Conservation (phyloP, 2,113 vertebrate genomes). For the Mustela lutreola region DNA sequence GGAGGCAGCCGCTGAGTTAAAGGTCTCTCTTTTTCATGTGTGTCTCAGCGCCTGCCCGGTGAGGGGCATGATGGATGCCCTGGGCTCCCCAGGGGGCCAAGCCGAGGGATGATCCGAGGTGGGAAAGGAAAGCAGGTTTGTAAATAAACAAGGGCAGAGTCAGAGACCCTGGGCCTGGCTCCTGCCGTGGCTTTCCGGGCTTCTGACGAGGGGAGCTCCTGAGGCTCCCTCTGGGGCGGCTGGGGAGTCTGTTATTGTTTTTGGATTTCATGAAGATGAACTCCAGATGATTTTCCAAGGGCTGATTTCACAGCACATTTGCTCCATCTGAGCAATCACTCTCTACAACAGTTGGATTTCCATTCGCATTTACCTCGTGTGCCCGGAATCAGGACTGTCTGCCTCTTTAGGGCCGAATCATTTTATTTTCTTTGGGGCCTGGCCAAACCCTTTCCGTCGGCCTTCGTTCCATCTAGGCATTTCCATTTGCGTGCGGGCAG, state of each 20-base stretch:
- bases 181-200: constrained; percentile 69
- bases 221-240: constrained; percentile 56
- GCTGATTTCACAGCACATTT: constrained; percentile 72
- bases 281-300: constrained; percentile 79
- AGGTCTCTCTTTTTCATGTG: neutral
- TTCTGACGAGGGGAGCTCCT: constrained; percentile 42
- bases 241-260: constrained; percentile 65
- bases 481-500: constrained; percentile 44
- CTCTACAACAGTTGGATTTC: constrained; percentile 72
- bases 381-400: constrained; percentile 67
- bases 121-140: constrained; percentile 63
- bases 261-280: constrained; percentile 79
- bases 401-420: constrained; percentile 68
- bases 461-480: constrained; percentile 60
- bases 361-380: constrained; percentile 54
- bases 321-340: constrained; percentile 78
- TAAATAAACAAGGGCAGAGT: constrained; percentile 67
- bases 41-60: neutral
- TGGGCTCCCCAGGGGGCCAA: neutral
- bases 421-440: constrained; percentile 76
- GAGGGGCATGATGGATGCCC: constrained; percentile 64
- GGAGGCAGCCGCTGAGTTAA: neutral
- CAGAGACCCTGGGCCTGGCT: neutral
- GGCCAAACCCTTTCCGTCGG: constrained; percentile 67
- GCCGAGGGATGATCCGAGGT: neutral